Evolutionary conservation across 2,797 vertebrate species (phyloP).

Genomic region (Enteromius paludinosus): DNA sequence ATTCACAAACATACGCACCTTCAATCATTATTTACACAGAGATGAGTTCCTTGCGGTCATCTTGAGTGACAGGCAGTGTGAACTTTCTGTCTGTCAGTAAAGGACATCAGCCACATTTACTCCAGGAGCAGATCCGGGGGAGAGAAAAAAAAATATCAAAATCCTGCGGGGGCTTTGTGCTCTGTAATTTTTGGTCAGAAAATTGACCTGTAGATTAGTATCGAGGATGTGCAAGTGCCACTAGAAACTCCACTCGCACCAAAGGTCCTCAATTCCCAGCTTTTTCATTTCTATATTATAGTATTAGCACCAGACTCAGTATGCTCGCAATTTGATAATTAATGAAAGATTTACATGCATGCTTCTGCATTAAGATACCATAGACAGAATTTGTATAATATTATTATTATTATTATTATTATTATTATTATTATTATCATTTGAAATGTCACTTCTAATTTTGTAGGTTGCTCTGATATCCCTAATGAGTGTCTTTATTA

Average conservation of each 20-base stretch:
- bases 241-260: not conserved
- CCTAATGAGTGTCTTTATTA: constrained; percentile 23
- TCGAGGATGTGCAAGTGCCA: constrained; percentile 22
- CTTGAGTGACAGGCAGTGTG: not conserved
- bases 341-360: not conserved
- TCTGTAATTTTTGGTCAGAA: constrained; percentile 30
- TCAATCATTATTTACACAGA: not conserved
- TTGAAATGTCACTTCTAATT: constrained; percentile 17
- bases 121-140: not conserved
- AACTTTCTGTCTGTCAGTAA: constrained; percentile 18
- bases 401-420: not conserved
- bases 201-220: constrained; percentile 43
- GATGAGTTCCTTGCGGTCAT: not conserved
- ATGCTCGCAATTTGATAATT: not conserved
- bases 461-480: constrained; percentile 1
- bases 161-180: not conserved
- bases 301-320: not conserved
- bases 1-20: not conserved
- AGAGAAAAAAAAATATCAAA: not conserved
- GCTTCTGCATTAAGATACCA: not conserved
- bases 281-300: constrained; percentile 13
- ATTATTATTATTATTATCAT: constrained; percentile 11
- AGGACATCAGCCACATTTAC: constrained; percentile 34
- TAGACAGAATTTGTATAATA: not conserved
- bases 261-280: not conserved